Evolutionary conservation across 2,113 vertebrate genomes (phyloP).

Genomic region (Syngnathoides biaculeatus): DNA sequence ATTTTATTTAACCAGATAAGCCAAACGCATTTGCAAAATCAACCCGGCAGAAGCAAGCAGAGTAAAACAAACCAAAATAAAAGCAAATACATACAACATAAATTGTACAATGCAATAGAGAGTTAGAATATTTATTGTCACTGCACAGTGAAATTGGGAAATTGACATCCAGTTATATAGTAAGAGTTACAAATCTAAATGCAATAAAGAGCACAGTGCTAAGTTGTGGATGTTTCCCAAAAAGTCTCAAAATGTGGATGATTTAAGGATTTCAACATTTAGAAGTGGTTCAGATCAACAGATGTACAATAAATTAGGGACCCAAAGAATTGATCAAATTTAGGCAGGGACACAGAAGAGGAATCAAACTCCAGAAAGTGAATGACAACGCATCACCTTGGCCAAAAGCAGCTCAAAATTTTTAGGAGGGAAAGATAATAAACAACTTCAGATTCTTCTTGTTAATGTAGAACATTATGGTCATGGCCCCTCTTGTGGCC

Average conservation of each 20-base stretch:
- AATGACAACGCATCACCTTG: background rate
- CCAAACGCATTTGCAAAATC: too few species aligned
- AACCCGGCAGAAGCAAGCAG: too few species aligned
- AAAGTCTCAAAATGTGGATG: conserved; percentile 21
- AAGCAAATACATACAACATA: too few species aligned
- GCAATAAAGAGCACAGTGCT: background rate
- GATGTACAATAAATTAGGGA: background rate
- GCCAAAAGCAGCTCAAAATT: background rate
- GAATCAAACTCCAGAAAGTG: background rate
- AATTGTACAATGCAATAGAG: too few species aligned
- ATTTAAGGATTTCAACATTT: conserved; percentile 6
- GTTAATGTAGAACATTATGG: background rate
- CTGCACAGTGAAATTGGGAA: too few species aligned
- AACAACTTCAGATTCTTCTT: background rate
- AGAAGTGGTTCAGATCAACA: background rate
- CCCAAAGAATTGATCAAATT: background rate
- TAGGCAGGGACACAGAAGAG: background rate
- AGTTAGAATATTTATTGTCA: too few species aligned
- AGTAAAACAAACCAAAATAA: too few species aligned
- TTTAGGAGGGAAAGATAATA: background rate
- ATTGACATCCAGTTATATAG: too few species aligned
- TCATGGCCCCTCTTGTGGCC: conserved; percentile 15
- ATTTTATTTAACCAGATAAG: too few species aligned
- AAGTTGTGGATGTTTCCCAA: background rate
- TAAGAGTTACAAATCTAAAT: background rate